Evolutionary conservation across 2,888 invertebrate genomes (phyloP), one percentile per base, ranked within the genome.

Genomic region (Norana najaformis): DNA sequence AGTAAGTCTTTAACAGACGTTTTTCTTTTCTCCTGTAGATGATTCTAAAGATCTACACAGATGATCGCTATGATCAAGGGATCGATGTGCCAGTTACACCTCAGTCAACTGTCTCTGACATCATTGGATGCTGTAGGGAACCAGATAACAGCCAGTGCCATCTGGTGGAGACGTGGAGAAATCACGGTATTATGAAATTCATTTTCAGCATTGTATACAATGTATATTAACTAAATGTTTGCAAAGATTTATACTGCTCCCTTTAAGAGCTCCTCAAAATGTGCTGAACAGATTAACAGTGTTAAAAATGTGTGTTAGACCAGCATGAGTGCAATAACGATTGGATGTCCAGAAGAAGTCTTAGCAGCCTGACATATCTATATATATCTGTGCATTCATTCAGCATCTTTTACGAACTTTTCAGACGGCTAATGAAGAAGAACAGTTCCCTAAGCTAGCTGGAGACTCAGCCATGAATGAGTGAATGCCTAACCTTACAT

Each of bases 241-340:
- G n/a, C n/a, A n/a, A n/a, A n/a, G 30, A 69, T 91, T n/a, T 91
- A 91, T 82, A 91, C 91, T 3, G n/a, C 34, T 23, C 92, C 92
- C 30, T 36, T 30, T 36, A 89, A 91, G 83, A 90, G 88, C n/a
- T 92, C 91, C 91, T 82, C 38, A 39, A 90, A 90, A 85, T 88
- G 88, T 23, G 8, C 23, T 36, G 23, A 20, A 36, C 41, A 39
- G 11, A 53, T 91, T 11, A 37, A 34, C 34, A 39, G 35, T 18
- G 47, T 89, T n/a, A n/a, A n/a, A n/a, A n/a, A n/a, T n/a, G n/a
- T n/a, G n/a, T n/a, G n/a, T n/a, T n/a, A n/a, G n/a, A n/a, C n/a
- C n/a, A n/a, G n/a, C n/a, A n/a, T n/a, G n/a, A n/a, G n/a, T n/a
- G n/a, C n/a, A n/a, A n/a, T n/a, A n/a, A n/a, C n/a, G n/a, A n/a